phyloP scores from a whole-genome alignment of 2,888 invertebrate species.

The Ecliptopera silaceata region DNA sequence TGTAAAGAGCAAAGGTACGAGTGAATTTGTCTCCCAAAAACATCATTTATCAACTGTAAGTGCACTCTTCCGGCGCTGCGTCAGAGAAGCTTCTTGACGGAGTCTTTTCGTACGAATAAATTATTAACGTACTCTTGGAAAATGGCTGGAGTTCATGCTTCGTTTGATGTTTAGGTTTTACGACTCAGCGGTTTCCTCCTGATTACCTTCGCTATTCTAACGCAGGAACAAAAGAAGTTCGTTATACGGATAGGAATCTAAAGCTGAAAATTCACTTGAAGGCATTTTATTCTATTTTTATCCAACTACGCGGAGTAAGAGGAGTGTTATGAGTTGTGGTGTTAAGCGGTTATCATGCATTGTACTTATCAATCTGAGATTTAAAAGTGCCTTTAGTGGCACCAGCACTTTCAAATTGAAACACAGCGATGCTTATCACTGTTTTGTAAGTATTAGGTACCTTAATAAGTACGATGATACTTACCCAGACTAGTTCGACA shows the following conservation, averaged over 20 bases:
- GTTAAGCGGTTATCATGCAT: too few relatives aligned
- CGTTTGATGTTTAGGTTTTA: background rate
- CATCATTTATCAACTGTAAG: conserved; percentile 29
- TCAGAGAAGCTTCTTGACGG: conserved; percentile 5
- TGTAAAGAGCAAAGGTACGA: background rate
- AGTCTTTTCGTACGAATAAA: conserved; percentile 4
- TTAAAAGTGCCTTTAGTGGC: too few relatives aligned
- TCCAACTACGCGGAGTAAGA: too few relatives aligned
- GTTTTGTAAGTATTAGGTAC: too few relatives aligned
- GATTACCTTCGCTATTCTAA: background rate
- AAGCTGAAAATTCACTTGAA: too few relatives aligned
- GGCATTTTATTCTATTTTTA: too few relatives aligned
- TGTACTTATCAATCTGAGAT: too few relatives aligned
- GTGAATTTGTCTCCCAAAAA: conserved; percentile 24
- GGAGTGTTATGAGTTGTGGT: too few relatives aligned
- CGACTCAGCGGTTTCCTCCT: background rate
- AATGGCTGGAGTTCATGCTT: background rate
- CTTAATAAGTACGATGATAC: too few relatives aligned
- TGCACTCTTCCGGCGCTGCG: conserved; percentile 27
- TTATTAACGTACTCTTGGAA: background rate
- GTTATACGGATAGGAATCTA: background rate
- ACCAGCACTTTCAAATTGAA: too few relatives aligned
- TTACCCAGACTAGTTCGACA: too few relatives aligned
- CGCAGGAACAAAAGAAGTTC: conserved; percentile 1
- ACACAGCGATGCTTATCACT: too few relatives aligned